Base-by-base conservation (phyloP, 2,888 invertebrate genomes). In the Cyaniris semiargus region DNA sequence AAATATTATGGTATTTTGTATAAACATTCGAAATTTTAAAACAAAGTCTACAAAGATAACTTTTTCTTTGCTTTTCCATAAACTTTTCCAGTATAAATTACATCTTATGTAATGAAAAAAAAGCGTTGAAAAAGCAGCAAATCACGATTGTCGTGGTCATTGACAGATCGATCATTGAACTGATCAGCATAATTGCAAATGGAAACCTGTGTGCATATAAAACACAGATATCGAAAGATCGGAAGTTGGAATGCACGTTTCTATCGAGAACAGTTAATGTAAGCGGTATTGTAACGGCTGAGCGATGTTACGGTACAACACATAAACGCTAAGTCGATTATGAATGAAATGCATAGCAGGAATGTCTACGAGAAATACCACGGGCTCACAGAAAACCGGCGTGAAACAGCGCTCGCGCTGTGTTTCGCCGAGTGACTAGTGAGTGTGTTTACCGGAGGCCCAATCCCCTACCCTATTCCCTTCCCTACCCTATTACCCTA, bases 221-320 rank as follows among this genome's bases (percentile, higher is more conserved):
- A 60, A 66, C 27, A 66, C 66, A 66, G 66, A 66, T 27, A 66
- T 66, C 6, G 66, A 66, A 66, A 58, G 60, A 75, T 58, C 60
- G 75, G 60, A 58, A 75, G 58, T 75, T 75, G 56, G 70, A 76
- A 78, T 74, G 74, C 53, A 74, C 74, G 74, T 74, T 74, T 74
- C 74, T 74, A 74, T 48, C 66, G 66, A 66, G 66, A 72, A 72
- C 38, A 38, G 38, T 34, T 38, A 38, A 38, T 34, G 38, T 38
- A 38, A 71, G 71, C 71, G 71, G 71, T 71, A 34, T 38, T 21
- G 71, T 38, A 38, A 71, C 71, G 71, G 71, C 38, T 71, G 71
- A 71, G 71, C 38, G 71, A 38, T 10, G 71, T 71, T 71, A 71
- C 71, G 71, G 71, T 71, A 66, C 15, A 66, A 18, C 66, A 66